These are phyloP conservation scores for Vicugna pacos DNA, from an alignment of 2,113 vertebrate species.

Conservation along the genomic window DNA sequence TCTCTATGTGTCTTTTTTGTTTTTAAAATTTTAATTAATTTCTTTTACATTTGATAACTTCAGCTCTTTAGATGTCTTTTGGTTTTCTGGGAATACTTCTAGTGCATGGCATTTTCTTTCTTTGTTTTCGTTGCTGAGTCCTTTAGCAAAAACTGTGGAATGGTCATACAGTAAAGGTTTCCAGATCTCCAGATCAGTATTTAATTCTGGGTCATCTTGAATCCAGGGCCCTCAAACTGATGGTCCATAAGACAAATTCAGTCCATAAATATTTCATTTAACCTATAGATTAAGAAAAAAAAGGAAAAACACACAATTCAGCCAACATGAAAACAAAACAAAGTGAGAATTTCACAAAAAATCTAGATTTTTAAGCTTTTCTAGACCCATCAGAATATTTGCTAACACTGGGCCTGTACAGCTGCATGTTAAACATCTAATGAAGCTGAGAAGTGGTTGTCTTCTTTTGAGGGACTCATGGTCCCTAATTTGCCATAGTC, in stretches of 20 bases:
- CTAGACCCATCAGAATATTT: not conserved
- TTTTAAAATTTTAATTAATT: not conserved
- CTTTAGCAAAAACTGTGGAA: not conserved
- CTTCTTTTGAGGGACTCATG: not conserved
- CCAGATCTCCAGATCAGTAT: not conserved
- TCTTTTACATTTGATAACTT: not conserved
- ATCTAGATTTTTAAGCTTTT: not conserved
- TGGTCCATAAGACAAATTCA: not conserved
- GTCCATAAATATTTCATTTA: not conserved
- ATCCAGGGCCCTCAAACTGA: not conserved
- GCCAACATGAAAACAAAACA: not conserved
- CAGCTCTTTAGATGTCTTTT: not conserved
- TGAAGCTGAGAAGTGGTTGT: not conserved
- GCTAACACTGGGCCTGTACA: fast-evolving
- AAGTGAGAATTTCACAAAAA: not conserved
- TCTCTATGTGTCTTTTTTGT: not conserved
- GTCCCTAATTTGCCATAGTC: not conserved
- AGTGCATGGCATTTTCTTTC: not conserved
- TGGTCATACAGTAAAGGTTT: not conserved
- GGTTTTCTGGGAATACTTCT: not conserved
- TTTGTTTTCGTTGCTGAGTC: not conserved
- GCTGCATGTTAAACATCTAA: not conserved
- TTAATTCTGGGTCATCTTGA: not conserved
- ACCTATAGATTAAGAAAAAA: not conserved
- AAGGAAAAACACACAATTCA: not conserved